Evolutionary conservation across 2,113 vertebrate genomes (phyloP).

Genomic region (Caretta caretta): DNA sequence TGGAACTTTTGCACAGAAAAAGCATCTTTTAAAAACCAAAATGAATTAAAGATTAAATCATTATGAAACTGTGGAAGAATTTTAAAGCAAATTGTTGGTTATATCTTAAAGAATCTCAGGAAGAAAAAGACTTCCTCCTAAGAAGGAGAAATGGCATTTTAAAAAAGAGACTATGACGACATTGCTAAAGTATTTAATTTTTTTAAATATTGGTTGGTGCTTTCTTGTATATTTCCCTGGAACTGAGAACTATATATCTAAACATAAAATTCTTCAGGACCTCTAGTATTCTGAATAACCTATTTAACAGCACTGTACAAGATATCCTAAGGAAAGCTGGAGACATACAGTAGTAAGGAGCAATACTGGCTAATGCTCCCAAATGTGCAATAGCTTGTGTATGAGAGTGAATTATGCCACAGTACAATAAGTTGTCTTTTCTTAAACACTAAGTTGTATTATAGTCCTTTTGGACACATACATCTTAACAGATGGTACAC

Average conservation of each 20-base stretch:
- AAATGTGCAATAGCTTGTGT: conserved; percentile 88
- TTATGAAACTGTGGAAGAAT: conserved; percentile 32
- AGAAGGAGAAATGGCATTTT: conserved; percentile 76
- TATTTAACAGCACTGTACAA: conserved; percentile 55
- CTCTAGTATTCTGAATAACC: conserved; percentile 58
- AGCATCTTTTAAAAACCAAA: conserved; percentile 16
- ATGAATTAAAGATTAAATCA: conserved; percentile 19
- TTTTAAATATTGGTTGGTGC: conserved; percentile 71
- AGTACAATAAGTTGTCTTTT: conserved; percentile 73
- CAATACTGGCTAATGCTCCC: conserved; percentile 83
- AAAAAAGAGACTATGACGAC: conserved; percentile 61
- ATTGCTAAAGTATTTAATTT: conserved; percentile 77
- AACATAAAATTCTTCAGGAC: conserved; percentile 75
- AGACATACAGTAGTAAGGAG: conserved; percentile 77
- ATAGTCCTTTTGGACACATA: conserved; percentile 80
- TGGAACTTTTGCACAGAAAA: conserved; percentile 32
- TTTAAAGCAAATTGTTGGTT: conserved; percentile 43
- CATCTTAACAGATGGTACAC: conserved; percentile 90
- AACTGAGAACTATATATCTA: conserved; percentile 58
- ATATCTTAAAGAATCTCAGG: conserved; percentile 73
- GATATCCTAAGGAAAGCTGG: conserved; percentile 76
- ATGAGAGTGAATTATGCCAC: conserved; percentile 78
- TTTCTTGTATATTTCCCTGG: conserved; percentile 77
- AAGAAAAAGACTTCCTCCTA: conserved; percentile 80
- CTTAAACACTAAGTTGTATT: conserved; percentile 79